phyloP scores from a whole-genome alignment of 2,888 invertebrate genomes.

The Amphimallon solstitiale region DNA sequence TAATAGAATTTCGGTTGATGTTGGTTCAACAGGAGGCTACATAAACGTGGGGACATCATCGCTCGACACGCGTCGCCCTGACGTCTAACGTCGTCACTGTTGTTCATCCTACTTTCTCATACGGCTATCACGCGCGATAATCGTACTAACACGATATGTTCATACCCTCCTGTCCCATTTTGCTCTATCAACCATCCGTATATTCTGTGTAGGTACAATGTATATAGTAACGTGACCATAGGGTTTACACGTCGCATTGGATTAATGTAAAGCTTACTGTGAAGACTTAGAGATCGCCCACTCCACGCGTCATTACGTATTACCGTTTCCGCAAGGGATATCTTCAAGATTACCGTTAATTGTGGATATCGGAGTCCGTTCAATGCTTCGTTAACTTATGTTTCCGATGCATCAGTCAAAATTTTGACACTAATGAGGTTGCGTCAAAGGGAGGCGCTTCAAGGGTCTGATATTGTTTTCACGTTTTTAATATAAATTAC shows the following conservation, averaged over 20 bases:
- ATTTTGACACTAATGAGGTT: conserved; percentile 35
- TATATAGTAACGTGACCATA: not conserved
- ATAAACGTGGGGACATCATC: conserved; percentile 47
- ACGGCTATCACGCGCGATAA: conserved; percentile 59
- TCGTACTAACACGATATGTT: conserved; percentile 58
- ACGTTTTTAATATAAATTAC: too few species aligned
- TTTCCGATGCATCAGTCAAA: conserved; percentile 51
- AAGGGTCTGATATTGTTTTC: not conserved
- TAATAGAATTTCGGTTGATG: conserved; percentile 52
- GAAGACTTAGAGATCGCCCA: conserved; percentile 6
- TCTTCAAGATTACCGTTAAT: conserved; percentile 52
- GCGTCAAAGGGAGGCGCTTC: conserved; percentile 4
- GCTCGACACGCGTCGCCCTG: conserved; percentile 52
- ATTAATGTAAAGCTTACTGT: conserved; percentile 15
- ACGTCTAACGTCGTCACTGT: conserved; percentile 44
- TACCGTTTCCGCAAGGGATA: conserved; percentile 55
- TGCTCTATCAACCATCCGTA: conserved; percentile 18
- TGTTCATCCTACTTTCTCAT: conserved; percentile 37
- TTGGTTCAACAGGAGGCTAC: conserved; percentile 55
- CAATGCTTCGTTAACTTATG: conserved; percentile 52
- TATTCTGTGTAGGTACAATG: not conserved
- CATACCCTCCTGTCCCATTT: conserved; percentile 21
- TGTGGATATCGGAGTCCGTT: conserved; percentile 52
- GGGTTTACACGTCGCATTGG: conserved; percentile 11
- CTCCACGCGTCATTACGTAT: conserved; percentile 57